Evolutionary conservation across 2,797 vertebrate species (phyloP), one percentile per base, ranked within the genome.

Genomic region (Tadarida brasiliensis): DNA sequence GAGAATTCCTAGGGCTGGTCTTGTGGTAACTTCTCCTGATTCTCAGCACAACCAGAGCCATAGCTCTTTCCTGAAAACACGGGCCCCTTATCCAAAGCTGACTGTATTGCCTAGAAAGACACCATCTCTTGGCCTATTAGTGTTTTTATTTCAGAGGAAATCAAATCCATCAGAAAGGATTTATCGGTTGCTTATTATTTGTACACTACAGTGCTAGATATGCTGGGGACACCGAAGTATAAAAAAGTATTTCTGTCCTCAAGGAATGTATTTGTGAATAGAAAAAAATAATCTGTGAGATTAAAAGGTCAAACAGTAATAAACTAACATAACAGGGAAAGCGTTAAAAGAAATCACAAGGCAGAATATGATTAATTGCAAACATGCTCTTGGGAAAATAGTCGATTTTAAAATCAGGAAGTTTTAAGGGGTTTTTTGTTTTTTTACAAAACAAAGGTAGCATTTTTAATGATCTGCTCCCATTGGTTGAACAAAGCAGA

Each of bases 371-470:
- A 81, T 87, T 65, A 26, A 82, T 63, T 88, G 14, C 49, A 88
- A 85, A 26, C 30, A 39, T 11, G 22, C 11, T 54, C 17, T 71
- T 54, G 30, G 26, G 56, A 61, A 85, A 89, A 61, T 8, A 86
- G 26, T 57, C 12, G 5, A 39, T 87, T 92, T 74, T 49, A 61
- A 47, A 91, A 8, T 44, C 22, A 28, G 39, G 51, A 90, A 84
- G 17, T 35, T 39, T 11, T 54, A 22, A 44, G 12, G 20, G 20
- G 28, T 19, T 6, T 33, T 19, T 33, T 14, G 3, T 30, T 86
- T 85, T 73, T 90, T 87, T 26, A 67, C 59, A 83, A 86, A 86
- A 90, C 7, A 57, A 94, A 92, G 28, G 30, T 54, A 73, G 7
- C 6, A 20, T 83, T 59, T 91, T 33, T 63, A 77, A 82, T 54